Evolutionary conservation across 2,888 invertebrate genomes (phyloP), one percentile per base, ranked within the genome.

Genomic region (Lochmaea crataegi): DNA sequence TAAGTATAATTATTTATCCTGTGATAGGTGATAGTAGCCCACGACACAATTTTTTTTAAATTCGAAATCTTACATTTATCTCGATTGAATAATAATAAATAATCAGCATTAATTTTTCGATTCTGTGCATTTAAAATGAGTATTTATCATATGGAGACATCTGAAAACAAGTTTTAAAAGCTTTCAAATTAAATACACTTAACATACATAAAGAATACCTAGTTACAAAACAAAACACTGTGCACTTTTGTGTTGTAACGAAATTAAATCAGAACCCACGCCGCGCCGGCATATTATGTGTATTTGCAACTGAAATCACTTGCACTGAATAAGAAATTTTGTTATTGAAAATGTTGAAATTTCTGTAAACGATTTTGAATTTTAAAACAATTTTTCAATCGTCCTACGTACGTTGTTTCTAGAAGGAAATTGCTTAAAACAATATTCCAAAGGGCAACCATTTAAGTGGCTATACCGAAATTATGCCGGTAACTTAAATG

Each of bases 191-290:
- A 60, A 58, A 48, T 60, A 58, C 67, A 56, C 42, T 67, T 42
- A 60, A 26, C 48, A 68, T 68, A 68, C 45, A 51, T 60, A 66
- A 66, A 22, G 41, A 66, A 66, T 41, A 56, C 56, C 22, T 16
- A 32, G 57, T 68, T 68, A 68, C 68, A 51, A 68, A 68, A 60
- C 60, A 60, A 60, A 58, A 41, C 63, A 45, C 68, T 22, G 51
- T 69, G 14, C 32, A 58, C 3, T 68, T 48, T 60, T 32, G 68
- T 69, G 61, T 69, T 53, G 68, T 51, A 69, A 69, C 41, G 12
- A 63, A 61, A 68, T 68, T 69, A 69, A 63, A 69, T 61, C 41
- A 38, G 53, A 38, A 63, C 69, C 69, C 56, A 69, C 69, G 53
- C 51, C 45, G 10, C 45, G 16, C 60, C 68, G 42, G 18, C 48